Base-by-base conservation (phyloP, 2,113 vertebrate genomes). In the Cyprinodon brontotheroides region DNA sequence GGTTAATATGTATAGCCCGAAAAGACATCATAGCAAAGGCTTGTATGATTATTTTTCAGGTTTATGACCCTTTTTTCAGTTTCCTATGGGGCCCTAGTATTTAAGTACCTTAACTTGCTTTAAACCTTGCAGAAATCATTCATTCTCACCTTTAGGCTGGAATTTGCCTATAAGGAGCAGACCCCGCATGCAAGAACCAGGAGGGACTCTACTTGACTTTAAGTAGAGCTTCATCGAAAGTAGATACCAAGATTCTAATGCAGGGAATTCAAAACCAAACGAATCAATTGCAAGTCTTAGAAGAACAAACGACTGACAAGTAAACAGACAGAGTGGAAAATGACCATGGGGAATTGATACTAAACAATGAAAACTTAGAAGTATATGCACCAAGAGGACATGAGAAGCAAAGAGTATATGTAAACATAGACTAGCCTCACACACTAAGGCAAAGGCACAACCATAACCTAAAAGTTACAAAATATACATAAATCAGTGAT, bases 401-500 rank as follows among this genome's bases (percentile, higher is more conserved):
- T n/a, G 15, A 53, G 15, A 53, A 8, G 2, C n/a, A 3, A 22
- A 45, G 17, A n/a, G 17, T 12, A 65, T 43, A 43, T 13, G 17
- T 22, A n/a, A n/a, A 12, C 17, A 8, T 12, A 45, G 29, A 14
- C 29, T 13, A 37, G 11, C 29, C 60, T 14, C 12, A 37, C 4
- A n/a, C 62, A 40, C 38, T 40, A 64, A 40, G 8, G 41, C 38
- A 63, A 10, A 7, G 61, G 62, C 17, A 61, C 3, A 17, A 15
- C 4, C 12, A 4, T 22, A 53, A 4, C 39, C 17, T 61, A 78
- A 14, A 37, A 53, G 11, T 2, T 45, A 11, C 11, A 11, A 10
- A 45, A 45, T 47, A 20, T 73, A 65, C 68, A 13, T 64, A 75
- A 81, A 84, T 74, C 68, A 79, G 79, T 81, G 75, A 61, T 1